Conservation (phyloP, 2,113 vertebrate species). For the Strigops habroptila region DNA sequence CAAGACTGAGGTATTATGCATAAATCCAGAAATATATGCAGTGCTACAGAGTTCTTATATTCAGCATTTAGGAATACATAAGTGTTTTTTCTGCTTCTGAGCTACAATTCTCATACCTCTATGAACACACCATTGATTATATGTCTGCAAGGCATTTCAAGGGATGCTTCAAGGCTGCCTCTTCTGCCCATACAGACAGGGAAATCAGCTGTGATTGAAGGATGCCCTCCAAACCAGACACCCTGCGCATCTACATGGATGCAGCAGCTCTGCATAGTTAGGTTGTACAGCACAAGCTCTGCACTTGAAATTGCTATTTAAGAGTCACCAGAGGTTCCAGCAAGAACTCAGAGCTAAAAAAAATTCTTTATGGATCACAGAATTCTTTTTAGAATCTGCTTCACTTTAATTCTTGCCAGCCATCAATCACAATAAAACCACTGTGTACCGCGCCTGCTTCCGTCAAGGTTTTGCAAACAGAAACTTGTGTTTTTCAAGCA, state of each 20-base stretch:
- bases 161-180: neutral
- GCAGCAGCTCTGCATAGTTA: neutral
- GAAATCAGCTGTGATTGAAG: neutral
- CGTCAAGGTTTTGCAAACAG: neutral
- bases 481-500: neutral
- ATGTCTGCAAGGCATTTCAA: neutral
- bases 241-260: accelerated
- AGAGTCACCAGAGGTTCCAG: neutral
- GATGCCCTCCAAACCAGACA: neutral
- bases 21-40: neutral
- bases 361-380: neutral
- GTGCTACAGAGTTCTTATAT: neutral
- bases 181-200: neutral
- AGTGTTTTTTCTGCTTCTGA: neutral
- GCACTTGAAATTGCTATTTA: neutral
- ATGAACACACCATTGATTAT: neutral
- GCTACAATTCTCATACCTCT: neutral
- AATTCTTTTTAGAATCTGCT: neutral
- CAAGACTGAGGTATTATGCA: neutral
- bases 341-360: neutral
- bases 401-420: neutral
- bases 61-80: neutral
- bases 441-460: neutral
- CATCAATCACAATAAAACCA: neutral
- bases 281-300: neutral